Percentiles rank a stretch among this genome's conserved stretches.
phyloP scores from a whole-genome alignment of 2,113 vertebrate genomes.

The Hemibagrus wyckioides region DNA sequence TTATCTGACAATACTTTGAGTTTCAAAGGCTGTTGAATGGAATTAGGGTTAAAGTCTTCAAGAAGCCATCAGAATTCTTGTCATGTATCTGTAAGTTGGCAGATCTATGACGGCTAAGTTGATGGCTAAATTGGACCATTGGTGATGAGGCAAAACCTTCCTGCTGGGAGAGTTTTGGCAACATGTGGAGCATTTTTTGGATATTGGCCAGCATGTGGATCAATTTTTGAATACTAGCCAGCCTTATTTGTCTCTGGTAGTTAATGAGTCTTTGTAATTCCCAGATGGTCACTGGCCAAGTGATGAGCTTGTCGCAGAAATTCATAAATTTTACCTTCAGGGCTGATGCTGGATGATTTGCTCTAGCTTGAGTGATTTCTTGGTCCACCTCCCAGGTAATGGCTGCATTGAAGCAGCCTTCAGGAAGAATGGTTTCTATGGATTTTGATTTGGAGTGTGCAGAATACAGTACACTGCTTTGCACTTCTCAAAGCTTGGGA shows the following conservation, averaged over 20 bases:
- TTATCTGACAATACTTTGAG: background rate
- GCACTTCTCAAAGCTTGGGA: background rate
- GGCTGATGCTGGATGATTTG: background rate
- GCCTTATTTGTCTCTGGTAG: background rate
- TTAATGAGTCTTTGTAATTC: background rate
- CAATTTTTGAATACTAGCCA: background rate
- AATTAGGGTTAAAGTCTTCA: background rate
- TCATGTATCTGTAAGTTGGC: background rate
- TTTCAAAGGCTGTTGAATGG: background rate
- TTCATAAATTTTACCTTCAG: background rate
- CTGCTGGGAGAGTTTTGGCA: background rate
- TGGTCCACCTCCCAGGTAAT: background rate
- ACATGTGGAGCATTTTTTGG: background rate
- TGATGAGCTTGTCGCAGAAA: background rate
- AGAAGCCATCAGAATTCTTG: background rate
- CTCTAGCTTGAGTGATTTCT: background rate
- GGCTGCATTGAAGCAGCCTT: background rate
- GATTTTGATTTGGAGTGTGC: background rate
- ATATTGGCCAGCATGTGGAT: no score
- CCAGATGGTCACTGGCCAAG: background rate
- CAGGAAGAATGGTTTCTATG: background rate
- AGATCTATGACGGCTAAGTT: background rate
- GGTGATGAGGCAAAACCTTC: background rate
- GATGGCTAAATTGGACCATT: background rate
- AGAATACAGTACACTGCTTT: background rate